Evolutionary conservation across 2,888 invertebrate species (phyloP), one percentile per base, ranked within the genome.

Genomic region (Callosobruchus maculatus): DNA sequence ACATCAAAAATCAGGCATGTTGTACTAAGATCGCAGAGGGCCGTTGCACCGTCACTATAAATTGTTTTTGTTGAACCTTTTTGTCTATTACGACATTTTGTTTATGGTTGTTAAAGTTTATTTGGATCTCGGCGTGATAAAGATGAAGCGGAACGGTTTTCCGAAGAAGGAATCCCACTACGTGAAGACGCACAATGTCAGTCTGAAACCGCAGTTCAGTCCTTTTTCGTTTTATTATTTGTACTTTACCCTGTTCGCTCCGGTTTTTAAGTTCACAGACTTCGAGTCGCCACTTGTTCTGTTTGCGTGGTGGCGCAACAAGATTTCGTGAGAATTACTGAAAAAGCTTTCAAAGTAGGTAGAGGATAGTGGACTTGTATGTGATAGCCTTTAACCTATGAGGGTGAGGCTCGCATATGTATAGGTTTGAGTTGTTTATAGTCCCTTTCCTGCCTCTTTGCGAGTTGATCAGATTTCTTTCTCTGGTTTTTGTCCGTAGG

Each of bases 251-350:
- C 73, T 84, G 30, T 83, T 83, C 72, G 80, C 80, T 5, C 82
- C 82, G 4, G 79, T 81, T 72, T 82, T 81, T 67, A 85, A 85
- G 21, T 84, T 85, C 77, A 84, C 85, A 75, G 86, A 84, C 78
- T 86, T 87, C 80, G 86, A 85, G 74, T 88, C 87, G 79, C 89
- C 89, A 75, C 88, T 90, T 82, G 89, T 90, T 83, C 88, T 90
- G 81, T 90, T 90, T 83, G 89, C 90, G 71, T 90, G 91, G 90
- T 91, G 91, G 91, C 89, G 91, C 71, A 91, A 91, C 80, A 91
- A 91, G 84, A 91, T 91, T 81, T 91, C 91, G 89, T 91, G 91
- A 91, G 88, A 83, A 78, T 84, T 77, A 78, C 78, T 80, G 70
- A 78, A 80, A 72, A 79, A 81, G 81, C 84, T 84, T 83, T 81